Conservation (phyloP, 2,888 invertebrate species). For the Dicycla oo region DNA sequence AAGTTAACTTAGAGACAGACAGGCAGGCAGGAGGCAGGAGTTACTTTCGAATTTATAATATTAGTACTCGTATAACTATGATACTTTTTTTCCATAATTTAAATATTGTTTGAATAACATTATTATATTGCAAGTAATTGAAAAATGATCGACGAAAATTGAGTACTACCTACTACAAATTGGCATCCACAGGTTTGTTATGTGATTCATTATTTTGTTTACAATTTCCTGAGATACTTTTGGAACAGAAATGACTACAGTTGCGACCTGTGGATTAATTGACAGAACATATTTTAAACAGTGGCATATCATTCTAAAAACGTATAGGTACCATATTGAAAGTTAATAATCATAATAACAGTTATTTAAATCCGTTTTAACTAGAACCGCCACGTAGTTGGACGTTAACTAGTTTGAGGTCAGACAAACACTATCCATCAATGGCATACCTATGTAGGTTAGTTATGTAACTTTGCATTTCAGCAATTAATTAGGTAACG, state of each 20-base stretch:
- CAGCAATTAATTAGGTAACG: too few relatives aligned
- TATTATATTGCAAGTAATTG: neutral
- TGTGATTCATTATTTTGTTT: neutral
- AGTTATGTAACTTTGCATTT: neutral
- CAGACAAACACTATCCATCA: constrained; percentile 18
- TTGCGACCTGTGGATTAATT: too few relatives aligned
- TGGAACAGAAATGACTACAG: neutral
- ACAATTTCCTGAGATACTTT: neutral
- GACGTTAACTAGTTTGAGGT: neutral
- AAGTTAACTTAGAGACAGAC: too few relatives aligned
- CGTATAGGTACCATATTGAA: neutral
- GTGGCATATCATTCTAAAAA: neutral
- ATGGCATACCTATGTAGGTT: neutral
- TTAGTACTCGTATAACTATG: too few relatives aligned
- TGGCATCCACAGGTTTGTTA: neutral
- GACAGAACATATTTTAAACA: too few relatives aligned
- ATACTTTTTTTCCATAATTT: neutral
- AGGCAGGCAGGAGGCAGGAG: too few relatives aligned
- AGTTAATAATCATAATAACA: neutral
- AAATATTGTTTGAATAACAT: neutral
- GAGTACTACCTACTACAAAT: neutral
- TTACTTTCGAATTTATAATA: too few relatives aligned
- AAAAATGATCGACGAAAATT: neutral
- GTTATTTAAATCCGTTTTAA: neutral
- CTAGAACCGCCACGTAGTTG: neutral